Base-by-base conservation (phyloP, 2,797 vertebrate species). In the Gymnoscopelus microlampas region DNA sequence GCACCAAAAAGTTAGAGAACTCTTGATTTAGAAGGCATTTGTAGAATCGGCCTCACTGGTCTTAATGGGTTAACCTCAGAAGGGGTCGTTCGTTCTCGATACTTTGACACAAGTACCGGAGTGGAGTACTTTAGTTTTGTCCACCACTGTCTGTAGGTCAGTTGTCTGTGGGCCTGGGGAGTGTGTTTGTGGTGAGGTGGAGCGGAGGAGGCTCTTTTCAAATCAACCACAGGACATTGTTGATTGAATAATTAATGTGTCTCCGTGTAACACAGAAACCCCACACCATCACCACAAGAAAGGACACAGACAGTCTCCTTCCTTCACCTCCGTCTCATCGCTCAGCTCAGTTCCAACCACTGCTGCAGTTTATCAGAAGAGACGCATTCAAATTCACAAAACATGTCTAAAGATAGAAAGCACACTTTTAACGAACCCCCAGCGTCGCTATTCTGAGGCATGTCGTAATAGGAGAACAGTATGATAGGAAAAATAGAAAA, bases 221-320 rank as follows among this genome's bases (percentile, higher is more conserved):
- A 95, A 94, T 94, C 92, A 94, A 95, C 94, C 93, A 95, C 95
- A 95, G 94, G 94, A 96, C 95, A 93, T 94, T 94, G 96, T 95
- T 95, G 95, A 95, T 94, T 97, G 95, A 98, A 97, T 97, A 96
- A 97, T 97, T 96, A 95, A 98, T 96, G 95, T 93, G 89, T 90
- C 93, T 95, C 94, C 93, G 93, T 94, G 95, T 96, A 92, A 94
- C 94, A 93, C 92, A 90, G 90, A 94, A 95, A 95, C 93, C 93
- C 93, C 93, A 94, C 92, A 95, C 93, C 8, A 8, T 86, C 91
- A 94, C 94, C 94, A 68, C 68, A 81, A 63, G 79, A 74, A 70
- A 69, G 62, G 55, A 67, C 72, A 67, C 66, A 60, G 49, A 66
- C 50, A 19, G 63, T 61, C 53, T 70, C 62, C 60, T 67, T 57